Percentiles rank a stretch among this genome's conserved stretches.
These are phyloP conservation scores for Aporophyla nigra DNA, from an alignment of 2,888 invertebrate species.

Conservation along the genomic window DNA sequence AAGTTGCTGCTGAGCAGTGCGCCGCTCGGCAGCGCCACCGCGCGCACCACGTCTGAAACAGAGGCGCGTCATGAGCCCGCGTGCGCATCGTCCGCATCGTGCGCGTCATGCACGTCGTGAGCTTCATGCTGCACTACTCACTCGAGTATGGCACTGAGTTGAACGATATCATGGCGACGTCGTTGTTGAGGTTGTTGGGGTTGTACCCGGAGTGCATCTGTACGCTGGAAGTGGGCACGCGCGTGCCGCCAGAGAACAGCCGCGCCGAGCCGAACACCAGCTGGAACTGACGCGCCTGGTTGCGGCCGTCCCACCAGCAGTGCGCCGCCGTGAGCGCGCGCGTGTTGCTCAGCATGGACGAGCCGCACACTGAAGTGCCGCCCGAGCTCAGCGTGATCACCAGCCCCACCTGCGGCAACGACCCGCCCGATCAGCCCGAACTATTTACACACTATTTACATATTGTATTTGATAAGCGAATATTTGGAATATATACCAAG, in stretches of 20 bases:
- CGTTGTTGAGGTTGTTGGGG: constrained; percentile 68
- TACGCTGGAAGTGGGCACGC: constrained; percentile 69
- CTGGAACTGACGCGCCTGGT: constrained; percentile 73
- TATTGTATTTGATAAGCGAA: not conserved
- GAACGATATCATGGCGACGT: constrained; percentile 67
- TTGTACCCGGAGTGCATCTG: constrained; percentile 68
- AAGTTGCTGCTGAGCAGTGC: constrained; percentile 59
- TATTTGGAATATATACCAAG: constrained; percentile 43
- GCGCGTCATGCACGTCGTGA: too few species aligned
- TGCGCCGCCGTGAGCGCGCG: constrained; percentile 74
- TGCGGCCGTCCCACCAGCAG: constrained; percentile 75
- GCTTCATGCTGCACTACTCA: constrained; percentile 39
- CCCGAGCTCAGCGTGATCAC: constrained; percentile 71
- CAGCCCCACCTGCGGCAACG: constrained; percentile 67
- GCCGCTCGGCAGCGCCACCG: constrained; percentile 68
- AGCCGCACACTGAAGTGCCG: constrained; percentile 71
- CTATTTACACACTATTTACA: not conserved
- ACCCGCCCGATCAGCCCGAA: not conserved
- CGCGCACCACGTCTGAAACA: constrained; percentile 70
- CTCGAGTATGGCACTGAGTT: constrained; percentile 67
- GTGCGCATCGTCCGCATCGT: too few species aligned
- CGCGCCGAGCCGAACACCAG: constrained; percentile 75
- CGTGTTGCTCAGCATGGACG: constrained; percentile 71
- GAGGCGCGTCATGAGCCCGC: not conserved
- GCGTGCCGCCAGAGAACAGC: constrained; percentile 72